Evolutionary conservation across 1,140 invertebrate genomes (phyloP).

Genomic region (Physella acuta): DNA sequence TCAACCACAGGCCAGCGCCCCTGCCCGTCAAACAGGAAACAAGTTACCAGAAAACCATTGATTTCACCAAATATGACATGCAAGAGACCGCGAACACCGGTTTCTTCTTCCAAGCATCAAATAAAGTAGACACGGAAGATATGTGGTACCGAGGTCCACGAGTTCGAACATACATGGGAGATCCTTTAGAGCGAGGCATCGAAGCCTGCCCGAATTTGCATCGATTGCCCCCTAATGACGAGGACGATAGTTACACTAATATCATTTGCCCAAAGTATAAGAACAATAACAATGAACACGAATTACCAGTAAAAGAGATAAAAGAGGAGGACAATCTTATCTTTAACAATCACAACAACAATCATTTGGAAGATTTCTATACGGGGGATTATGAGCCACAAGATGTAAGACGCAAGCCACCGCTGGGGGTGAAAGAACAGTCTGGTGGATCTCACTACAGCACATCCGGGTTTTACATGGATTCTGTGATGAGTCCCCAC

Average conservation of each 20-base stretch:
- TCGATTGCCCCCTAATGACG: background rate
- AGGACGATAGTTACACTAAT: background rate
- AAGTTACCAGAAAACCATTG: background rate
- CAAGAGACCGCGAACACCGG: background rate
- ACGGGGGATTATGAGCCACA: background rate
- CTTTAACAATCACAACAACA: background rate
- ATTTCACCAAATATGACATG: constrained; percentile 4
- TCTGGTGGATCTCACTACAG: no score
- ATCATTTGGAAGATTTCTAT: constrained; percentile 10
- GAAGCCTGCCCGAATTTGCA: no score
- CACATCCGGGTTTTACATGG: no score
- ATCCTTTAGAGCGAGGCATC: no score
- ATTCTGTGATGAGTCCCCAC: no score
- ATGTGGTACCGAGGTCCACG: constrained; percentile 1
- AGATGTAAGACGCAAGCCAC: background rate
- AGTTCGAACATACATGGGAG: background rate
- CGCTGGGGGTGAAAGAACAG: background rate
- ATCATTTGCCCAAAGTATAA: background rate
- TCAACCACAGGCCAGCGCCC: background rate
- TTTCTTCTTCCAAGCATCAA: background rate
- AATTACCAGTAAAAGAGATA: no score
- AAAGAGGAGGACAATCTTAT: no score
- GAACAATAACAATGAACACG: background rate
- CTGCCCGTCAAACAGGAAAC: background rate
- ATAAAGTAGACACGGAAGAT: background rate